Percentiles rank a stretch among this genome's conserved stretches.
Evolutionary conservation across 2,888 invertebrate species (phyloP).

Genomic region (Celastrina argiolus): DNA sequence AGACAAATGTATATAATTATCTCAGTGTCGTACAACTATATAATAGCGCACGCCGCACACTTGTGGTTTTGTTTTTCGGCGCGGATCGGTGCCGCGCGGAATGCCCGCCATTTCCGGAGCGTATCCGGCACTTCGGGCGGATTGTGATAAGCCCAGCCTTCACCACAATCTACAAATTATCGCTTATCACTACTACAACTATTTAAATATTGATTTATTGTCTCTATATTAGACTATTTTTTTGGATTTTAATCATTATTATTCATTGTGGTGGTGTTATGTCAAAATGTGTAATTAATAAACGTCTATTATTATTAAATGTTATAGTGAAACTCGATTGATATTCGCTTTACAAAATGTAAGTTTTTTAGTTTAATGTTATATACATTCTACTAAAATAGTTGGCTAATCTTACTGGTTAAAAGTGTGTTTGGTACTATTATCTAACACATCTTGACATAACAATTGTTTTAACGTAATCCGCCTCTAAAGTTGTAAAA

Average conservation of each 20-base stretch:
- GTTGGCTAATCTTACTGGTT: too few relatives aligned
- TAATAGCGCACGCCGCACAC: too few relatives aligned
- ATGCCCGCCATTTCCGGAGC: conserved; percentile 75
- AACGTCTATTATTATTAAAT: too few relatives aligned
- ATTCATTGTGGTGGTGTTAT: too few relatives aligned
- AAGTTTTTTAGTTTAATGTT: too few relatives aligned
- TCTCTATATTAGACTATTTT: not conserved
- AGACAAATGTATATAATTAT: not conserved
- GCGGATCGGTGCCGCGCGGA: conserved; percentile 60
- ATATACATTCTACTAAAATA: too few relatives aligned
- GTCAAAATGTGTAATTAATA: too few relatives aligned
- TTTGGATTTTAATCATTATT: too few relatives aligned
- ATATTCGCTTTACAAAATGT: too few relatives aligned
- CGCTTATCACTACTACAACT: conserved; percentile 6
- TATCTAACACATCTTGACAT: not conserved
- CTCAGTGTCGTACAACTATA: not conserved
- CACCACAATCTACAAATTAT: conserved; percentile 30
- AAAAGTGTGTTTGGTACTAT: not conserved
- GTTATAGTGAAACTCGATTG: too few relatives aligned
- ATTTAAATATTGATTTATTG: conserved; percentile 3
- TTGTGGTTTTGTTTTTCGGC: conserved; percentile 30
- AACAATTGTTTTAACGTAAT: conserved; percentile 8
- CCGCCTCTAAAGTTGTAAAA: conserved; percentile 25
- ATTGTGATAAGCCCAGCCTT: conserved; percentile 53
- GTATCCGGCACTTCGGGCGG: conserved; percentile 68